Percentiles rank a stretch among this genome's conserved stretches.
These are phyloP conservation scores for Chymomyza costata DNA, from an alignment of 1,140 invertebrate genomes.

Conservation along the genomic window DNA sequence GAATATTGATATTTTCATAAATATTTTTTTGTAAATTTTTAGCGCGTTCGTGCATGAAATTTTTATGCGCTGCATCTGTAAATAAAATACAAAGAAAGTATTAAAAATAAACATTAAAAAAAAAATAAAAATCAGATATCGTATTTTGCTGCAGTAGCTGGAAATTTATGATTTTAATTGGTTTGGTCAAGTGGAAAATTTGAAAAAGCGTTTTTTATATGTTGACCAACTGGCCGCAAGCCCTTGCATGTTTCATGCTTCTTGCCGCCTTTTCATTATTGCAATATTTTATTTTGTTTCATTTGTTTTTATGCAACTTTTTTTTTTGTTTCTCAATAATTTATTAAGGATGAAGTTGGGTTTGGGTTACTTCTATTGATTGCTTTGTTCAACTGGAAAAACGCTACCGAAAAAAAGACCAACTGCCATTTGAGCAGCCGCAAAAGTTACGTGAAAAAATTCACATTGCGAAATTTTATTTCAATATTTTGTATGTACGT, in stretches of 20 bases:
- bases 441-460: background rate
- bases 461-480: background rate
- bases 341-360: constrained; percentile 11
- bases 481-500: too few relatives aligned
- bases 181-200: constrained; percentile 66
- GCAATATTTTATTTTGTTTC: constrained; percentile 28
- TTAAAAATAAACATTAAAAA: constrained; percentile 33
- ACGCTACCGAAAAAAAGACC: constrained; percentile 7
- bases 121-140: constrained; percentile 27
- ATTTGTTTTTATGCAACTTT: constrained; percentile 17
- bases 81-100: too few relatives aligned
- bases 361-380: constrained; percentile 49
- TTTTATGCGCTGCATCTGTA: constrained; percentile 40
- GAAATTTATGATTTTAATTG: constrained; percentile 72
- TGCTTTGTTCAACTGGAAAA: constrained; percentile 53
- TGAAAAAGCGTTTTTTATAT: constrained; percentile 53
- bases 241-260: constrained; percentile 12
- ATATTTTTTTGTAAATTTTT: constrained; percentile 21
- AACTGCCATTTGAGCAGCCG: constrained; percentile 19
- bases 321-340: constrained; percentile 26
- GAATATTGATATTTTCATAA: background rate
- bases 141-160: constrained; percentile 49
- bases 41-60: constrained; percentile 33
- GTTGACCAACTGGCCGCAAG: constrained; percentile 35
- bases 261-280: constrained; percentile 30